A percentile compares a stretch with the other conserved stretches of the same genome.
Conservation (phyloP, 2,888 invertebrate species). For the Caenorhabditis panamensis region DNA sequence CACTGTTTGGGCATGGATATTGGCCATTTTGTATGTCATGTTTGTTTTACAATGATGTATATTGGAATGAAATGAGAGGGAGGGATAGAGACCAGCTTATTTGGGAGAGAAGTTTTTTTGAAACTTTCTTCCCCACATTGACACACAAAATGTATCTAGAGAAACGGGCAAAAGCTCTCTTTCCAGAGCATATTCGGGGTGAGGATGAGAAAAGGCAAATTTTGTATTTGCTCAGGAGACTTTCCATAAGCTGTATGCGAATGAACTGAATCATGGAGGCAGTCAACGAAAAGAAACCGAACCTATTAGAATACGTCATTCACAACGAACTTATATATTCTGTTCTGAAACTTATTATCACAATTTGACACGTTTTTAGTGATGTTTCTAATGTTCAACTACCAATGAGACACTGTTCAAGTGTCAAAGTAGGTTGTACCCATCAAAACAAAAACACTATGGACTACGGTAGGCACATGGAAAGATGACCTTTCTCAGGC, state of each 20-base stretch:
- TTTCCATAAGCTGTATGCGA: constrained; percentile 61
- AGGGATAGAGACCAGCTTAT: constrained; percentile 36
- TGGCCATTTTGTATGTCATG: constrained; percentile 48
- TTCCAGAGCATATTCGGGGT: neutral
- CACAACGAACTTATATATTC: neutral
- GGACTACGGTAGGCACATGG: neutral
- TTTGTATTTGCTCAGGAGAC: constrained; percentile 30
- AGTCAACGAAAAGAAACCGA: constrained; percentile 5
- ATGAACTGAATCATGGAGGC: constrained; percentile 56
- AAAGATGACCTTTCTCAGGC: neutral
- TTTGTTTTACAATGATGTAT: constrained; percentile 59
- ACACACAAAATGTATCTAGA: constrained; percentile 49
- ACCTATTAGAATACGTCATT: constrained; percentile 13
- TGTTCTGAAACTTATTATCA: too few relatives aligned
- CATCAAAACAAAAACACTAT: neutral
- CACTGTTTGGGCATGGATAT: constrained; percentile 35
- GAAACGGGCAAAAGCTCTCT: constrained; percentile 18
- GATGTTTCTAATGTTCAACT: neutral
- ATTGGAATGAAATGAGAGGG: constrained; percentile 22
- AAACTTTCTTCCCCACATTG: constrained; percentile 12
- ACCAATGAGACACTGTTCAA: neutral
- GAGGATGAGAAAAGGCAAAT: constrained; percentile 19
- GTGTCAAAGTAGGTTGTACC: neutral
- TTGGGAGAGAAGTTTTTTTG: constrained; percentile 29
- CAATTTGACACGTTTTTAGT: neutral